Percentiles rank a stretch among this genome's conserved stretches.
Evolutionary conservation across 2,797 vertebrate genomes (phyloP).

Genomic region (Falco berigora): DNA sequence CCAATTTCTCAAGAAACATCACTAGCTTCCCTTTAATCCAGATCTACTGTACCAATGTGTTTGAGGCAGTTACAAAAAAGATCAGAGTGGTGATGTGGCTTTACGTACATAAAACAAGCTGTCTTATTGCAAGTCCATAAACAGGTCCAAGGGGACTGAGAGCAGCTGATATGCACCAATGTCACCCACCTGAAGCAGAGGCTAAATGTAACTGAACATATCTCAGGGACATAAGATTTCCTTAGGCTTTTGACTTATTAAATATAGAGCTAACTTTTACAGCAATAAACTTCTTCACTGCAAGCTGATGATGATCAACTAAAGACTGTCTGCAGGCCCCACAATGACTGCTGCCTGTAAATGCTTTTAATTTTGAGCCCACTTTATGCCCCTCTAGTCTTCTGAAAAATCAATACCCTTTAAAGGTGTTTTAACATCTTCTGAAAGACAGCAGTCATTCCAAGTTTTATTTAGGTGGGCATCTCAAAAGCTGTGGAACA

Average conservation of each 20-base stretch:
- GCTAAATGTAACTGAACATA: neutral
- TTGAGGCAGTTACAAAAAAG: neutral
- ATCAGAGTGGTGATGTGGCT: neutral
- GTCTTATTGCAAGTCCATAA: neutral
- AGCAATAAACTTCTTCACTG: neutral
- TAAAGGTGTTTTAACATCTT: neutral
- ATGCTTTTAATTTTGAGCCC: neutral
- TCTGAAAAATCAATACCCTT: neutral
- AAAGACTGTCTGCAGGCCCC: neutral
- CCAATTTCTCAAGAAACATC: neutral
- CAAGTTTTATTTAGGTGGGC: neutral
- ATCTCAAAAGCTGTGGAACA: neutral
- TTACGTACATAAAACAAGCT: neutral
- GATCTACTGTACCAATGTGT: neutral
- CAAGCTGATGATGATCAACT: neutral
- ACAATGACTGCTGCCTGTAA: neutral
- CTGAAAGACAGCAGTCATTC: neutral
- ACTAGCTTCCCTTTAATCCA: neutral
- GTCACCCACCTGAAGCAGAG: neutral
- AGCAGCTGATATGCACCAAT: neutral
- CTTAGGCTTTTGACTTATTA: neutral
- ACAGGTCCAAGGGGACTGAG: neutral
- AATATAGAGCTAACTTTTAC: neutral
- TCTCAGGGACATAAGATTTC: neutral
- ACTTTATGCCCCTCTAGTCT: neutral